phyloP scores from a whole-genome alignment of 1,140 invertebrate species.

The Megalonaias nervosa region DNA sequence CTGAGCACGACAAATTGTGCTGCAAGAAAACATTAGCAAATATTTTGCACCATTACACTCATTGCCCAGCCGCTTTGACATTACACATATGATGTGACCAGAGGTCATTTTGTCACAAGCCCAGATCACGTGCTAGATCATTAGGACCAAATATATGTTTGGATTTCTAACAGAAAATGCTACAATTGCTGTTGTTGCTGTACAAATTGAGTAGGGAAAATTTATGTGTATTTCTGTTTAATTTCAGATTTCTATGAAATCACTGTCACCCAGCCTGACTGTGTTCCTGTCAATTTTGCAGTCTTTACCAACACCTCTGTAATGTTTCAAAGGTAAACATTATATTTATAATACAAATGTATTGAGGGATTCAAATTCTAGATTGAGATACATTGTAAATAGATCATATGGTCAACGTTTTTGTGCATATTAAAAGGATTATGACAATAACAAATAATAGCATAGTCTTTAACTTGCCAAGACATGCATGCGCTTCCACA shows the following conservation, averaged over 20 bases:
- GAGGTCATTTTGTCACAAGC: too few relatives aligned
- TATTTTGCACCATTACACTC: too few relatives aligned
- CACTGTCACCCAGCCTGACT: conserved; percentile 51
- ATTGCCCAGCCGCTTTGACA: too few relatives aligned
- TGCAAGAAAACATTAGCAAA: too few relatives aligned
- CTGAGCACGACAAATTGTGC: too few relatives aligned
- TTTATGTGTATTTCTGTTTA: too few relatives aligned
- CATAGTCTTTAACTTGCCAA: neutral
- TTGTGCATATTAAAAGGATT: neutral
- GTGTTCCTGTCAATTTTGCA: conserved; percentile 43
- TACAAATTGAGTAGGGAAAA: too few relatives aligned
- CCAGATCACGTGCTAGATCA: too few relatives aligned
- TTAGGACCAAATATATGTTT: too few relatives aligned
- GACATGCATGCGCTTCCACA: neutral
- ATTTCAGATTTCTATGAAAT: conserved; percentile 33
- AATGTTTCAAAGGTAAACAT: conserved; percentile 19
- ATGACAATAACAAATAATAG: neutral
- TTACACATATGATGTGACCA: too few relatives aligned
- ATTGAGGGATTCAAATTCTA: neutral
- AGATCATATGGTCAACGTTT: neutral
- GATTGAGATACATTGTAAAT: neutral
- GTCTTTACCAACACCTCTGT: conserved; percentile 37
- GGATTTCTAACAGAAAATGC: too few relatives aligned
- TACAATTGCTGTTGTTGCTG: too few relatives aligned
- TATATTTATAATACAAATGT: conserved; percentile 26